Evolutionary conservation across 2,113 vertebrate genomes (phyloP), one percentile per base, ranked within the genome.

Genomic region (Megaptera novaeangliae): DNA sequence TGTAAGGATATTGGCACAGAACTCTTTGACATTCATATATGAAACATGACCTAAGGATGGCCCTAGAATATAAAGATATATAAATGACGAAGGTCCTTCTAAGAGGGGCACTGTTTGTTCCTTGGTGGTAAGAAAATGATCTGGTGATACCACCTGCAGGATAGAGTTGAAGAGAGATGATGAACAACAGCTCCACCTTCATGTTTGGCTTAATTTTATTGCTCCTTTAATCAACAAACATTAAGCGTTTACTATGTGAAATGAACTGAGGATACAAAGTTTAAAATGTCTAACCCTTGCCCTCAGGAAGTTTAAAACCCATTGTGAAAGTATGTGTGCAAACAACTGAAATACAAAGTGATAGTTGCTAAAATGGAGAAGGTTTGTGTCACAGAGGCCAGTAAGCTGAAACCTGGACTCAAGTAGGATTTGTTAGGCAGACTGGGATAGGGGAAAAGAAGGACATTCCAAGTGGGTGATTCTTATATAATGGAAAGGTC

Each of bases 241-340:
- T 52, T 49, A 95, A 41, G 66, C 69, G 12, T 68, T 95, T 44
- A 83, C 27, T 90, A 63, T 83, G 41, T 95, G 69, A 92, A 82
- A 92, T 92, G 34, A 97, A 92, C 72, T 20, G 15, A 91, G 36
- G 20, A 78, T 46, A 57, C 52, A 94, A 93, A 88, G 66, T 77
- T n/a, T n/a, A 81, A 92, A 86, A 88, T 74, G 64, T 61, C 55
- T 44, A 95, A 88, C 4, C 29, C 63, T 68, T 80, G 49, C 59
- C n/a, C 41, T 92, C 20, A 87, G 68, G 52, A 55, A 74, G 14
- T 82, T 90, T 94, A 64, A 74, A 86, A 88, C 34, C 34, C 72
- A 78, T 4, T 88, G 14, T 85, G 41, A 93, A 95, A 94, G 61
- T 29, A 86, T 12, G 86, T 52, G 12, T 81, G 31, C 59, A 89